Conservation (phyloP, 2,113 vertebrate species). For the Sisor rabdophorus region DNA sequence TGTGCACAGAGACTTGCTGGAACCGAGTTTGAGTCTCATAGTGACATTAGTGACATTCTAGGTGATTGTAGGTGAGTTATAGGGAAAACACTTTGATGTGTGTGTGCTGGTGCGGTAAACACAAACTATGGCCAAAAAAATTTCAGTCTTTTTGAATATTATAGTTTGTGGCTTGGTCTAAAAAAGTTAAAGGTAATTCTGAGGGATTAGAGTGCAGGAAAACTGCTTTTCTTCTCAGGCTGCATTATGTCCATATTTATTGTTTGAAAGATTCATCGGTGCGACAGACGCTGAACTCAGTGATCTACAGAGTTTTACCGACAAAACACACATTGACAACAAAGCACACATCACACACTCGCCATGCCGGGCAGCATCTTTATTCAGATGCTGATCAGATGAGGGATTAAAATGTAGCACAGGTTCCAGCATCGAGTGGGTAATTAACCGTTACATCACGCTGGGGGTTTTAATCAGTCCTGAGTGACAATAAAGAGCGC, state of each 20-base stretch:
- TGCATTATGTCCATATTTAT: constrained; percentile 11
- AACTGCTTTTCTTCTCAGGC: background rate
- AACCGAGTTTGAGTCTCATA: too few species aligned
- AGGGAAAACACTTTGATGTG: too few species aligned
- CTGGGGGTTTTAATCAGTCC: constrained; percentile 25
- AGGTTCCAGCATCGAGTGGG: constrained; percentile 8
- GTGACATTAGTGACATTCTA: too few species aligned
- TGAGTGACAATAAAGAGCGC: constrained; percentile 5
- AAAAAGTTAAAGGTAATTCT: background rate
- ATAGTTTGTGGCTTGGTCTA: too few species aligned
- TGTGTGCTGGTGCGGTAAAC: too few species aligned
- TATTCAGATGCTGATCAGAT: constrained; percentile 34
- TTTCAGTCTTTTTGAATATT: too few species aligned
- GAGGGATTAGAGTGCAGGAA: background rate
- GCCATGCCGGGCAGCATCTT: constrained; percentile 7
- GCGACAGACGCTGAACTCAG: constrained; percentile 27
- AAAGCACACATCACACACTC: constrained; percentile 34
- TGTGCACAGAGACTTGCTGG: too few species aligned
- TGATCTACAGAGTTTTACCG: constrained; percentile 5
- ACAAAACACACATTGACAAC: constrained; percentile 22
- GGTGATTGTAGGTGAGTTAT: too few species aligned
- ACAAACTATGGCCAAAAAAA: too few species aligned
- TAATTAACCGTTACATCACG: constrained; percentile 33
- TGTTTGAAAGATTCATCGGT: background rate
- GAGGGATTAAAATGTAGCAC: background rate